phyloP scores from a whole-genome alignment of 92 coral and sea anemone species.

The Epizoanthus fatuus region DNA sequence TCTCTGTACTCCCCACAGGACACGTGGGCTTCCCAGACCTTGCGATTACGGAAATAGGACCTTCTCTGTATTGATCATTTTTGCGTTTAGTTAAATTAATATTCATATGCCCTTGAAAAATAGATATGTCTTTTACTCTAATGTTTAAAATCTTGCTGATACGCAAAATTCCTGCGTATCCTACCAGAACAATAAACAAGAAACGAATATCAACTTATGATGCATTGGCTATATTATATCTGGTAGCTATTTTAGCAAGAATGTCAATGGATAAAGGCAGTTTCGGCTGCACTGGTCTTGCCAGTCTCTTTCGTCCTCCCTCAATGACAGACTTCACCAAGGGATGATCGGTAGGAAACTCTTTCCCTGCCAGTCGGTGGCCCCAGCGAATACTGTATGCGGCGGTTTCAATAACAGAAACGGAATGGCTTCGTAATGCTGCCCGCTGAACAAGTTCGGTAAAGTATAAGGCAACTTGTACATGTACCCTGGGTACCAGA shows the following conservation, averaged over 20 bases:
- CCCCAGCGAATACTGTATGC: constrained; percentile 35
- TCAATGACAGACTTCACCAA: constrained; percentile 43
- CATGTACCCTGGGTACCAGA: too few relatives aligned
- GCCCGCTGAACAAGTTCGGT: constrained; percentile 29
- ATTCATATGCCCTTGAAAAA: not conserved
- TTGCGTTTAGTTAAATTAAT: too few relatives aligned
- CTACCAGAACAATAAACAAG: constrained; percentile 13
- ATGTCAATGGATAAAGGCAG: constrained; percentile 19
- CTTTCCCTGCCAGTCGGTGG: not conserved
- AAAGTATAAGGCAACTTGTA: constrained; percentile 7
- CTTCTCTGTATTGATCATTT: too few relatives aligned
- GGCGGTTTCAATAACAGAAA: not conserved
- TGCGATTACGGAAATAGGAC: too few relatives aligned
- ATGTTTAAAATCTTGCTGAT: constrained; percentile 4
- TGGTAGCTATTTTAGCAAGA: constrained; percentile 21
- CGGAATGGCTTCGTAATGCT: not conserved
- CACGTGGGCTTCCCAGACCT: constrained; percentile 26
- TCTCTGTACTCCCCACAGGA: constrained; percentile 20
- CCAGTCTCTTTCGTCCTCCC: constrained; percentile 42
- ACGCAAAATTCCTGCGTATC: constrained; percentile 31
- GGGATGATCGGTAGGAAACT: not conserved
- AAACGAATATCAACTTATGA: constrained; percentile 15
- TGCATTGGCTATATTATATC: constrained; percentile 24
- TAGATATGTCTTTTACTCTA: constrained; percentile 1
- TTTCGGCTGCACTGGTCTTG: constrained; percentile 45